These are phyloP conservation scores for Sebastes paucispinis DNA, from an alignment of 2,797 vertebrate genomes.

Conservation along the genomic window DNA sequence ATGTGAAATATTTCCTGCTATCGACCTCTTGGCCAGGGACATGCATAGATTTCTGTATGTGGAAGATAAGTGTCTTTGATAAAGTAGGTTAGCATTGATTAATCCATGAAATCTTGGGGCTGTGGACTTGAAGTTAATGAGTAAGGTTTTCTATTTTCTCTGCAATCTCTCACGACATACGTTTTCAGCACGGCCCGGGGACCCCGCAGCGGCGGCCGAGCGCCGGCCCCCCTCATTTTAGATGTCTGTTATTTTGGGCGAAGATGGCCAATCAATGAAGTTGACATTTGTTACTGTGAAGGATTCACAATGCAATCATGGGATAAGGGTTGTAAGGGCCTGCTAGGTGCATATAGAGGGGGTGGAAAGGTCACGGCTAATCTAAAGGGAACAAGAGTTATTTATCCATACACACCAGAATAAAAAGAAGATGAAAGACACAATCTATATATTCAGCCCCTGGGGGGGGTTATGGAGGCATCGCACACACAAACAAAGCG, in stretches of 20 bases:
- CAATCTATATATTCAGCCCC: conserved; percentile 72
- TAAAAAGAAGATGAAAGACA: conserved; percentile 73
- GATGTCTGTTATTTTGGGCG: conserved; percentile 78
- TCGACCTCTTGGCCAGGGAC: conserved; percentile 80
- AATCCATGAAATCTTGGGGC: conserved; percentile 86
- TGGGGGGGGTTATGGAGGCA: conserved; percentile 60
- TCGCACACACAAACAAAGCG: conserved; percentile 23
- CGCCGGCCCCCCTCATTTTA: conserved; percentile 31
- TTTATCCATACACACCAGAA: conserved; percentile 79
- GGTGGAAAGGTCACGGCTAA: conserved; percentile 76
- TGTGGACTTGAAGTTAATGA: conserved; percentile 85
- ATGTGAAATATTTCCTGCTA: conserved; percentile 84
- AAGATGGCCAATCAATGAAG: conserved; percentile 81
- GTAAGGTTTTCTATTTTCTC: conserved; percentile 82
- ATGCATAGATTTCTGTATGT: conserved; percentile 85
- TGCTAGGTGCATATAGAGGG: conserved; percentile 58
- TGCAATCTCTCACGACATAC: conserved; percentile 69
- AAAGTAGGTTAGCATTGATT: conserved; percentile 90
- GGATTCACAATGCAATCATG: conserved; percentile 80
- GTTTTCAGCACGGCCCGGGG: conserved; percentile 66
- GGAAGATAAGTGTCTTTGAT: conserved; percentile 88
- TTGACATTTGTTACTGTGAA: conserved; percentile 81
- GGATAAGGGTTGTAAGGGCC: conserved; percentile 67
- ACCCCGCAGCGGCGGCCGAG: conserved; percentile 30
- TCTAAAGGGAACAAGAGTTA: conserved; percentile 77